These are phyloP conservation scores for Lamprotornis superbus DNA, from an alignment of 2,113 vertebrate species.

Conservation along the genomic window DNA sequence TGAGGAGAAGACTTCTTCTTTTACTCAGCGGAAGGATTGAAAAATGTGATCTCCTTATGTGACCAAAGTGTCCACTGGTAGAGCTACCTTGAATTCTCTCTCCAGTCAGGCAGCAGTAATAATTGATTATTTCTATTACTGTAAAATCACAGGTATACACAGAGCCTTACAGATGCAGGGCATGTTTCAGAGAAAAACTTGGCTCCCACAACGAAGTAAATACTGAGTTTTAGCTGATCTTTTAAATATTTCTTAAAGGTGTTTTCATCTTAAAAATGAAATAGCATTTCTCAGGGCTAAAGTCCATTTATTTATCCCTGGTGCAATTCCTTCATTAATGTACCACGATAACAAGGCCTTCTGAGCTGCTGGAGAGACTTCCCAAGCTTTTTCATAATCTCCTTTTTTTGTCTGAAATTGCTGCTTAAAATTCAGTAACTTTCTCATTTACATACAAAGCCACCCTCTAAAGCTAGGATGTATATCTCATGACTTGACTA, in stretches of 20 bases:
- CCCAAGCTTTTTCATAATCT: not conserved
- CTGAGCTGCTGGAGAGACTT: not conserved
- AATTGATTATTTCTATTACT: not conserved
- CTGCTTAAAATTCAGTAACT: not conserved
- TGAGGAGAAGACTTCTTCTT: not conserved
- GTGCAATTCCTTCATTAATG: not conserved
- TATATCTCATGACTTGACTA: not conserved
- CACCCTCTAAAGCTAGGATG: not conserved
- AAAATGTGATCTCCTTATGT: not conserved
- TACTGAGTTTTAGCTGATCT: not conserved
- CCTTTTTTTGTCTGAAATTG: not conserved
- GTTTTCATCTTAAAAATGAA: not conserved
- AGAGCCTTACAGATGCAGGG: not conserved
- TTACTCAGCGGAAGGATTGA: not conserved
- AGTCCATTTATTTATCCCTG: not conserved
- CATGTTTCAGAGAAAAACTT: not conserved
- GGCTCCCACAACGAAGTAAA: not conserved
- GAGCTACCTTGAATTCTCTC: not conserved
- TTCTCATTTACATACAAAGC: not conserved
- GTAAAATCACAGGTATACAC: not conserved
- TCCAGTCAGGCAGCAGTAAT: not conserved
- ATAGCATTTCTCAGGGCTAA: not conserved
- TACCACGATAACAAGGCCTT: not conserved
- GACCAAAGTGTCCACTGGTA: not conserved
- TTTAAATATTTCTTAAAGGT: not conserved